phyloP scores from a whole-genome alignment of 2,113 vertebrate species.

The Scophthalmus maximus region DNA sequence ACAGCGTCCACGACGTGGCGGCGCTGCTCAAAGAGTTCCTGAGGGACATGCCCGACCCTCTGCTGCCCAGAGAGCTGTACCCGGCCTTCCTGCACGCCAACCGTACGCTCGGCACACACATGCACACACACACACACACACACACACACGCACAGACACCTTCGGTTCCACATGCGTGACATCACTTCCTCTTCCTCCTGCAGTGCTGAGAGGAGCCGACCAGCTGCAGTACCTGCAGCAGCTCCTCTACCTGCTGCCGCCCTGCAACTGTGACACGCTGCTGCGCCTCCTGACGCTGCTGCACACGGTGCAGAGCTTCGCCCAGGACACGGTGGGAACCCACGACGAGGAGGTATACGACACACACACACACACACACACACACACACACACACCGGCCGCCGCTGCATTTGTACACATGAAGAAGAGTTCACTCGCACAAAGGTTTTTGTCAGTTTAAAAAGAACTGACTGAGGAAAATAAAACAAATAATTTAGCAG shows the following conservation, averaged over 20 bases:
- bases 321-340: conserved; percentile 81
- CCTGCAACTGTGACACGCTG: conserved; percentile 93
- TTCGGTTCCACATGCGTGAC: too few species aligned
- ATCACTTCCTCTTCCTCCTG: not conserved
- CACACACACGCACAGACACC: not conserved
- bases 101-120: conserved; percentile 73
- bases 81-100: conserved; percentile 90
- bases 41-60: conserved; percentile 88
- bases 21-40: conserved; percentile 93
- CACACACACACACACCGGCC: too few species aligned
- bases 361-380: too few species aligned
- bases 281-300: conserved; percentile 88
- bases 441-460: too few species aligned
- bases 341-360: conserved; percentile 78
- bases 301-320: conserved; percentile 84
- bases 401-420: too few species aligned
- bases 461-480: too few species aligned
- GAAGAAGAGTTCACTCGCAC: too few species aligned
- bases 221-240: conserved; percentile 88
- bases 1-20: conserved; percentile 91
- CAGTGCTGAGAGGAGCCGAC: conserved; percentile 83
- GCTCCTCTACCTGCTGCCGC: conserved; percentile 91
- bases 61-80: conserved; percentile 90
- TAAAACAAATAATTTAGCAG: too few species aligned
- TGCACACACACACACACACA: not conserved